Base-by-base conservation (phyloP, 2,113 vertebrate species). In the Cyprinodon brontotheroides region DNA sequence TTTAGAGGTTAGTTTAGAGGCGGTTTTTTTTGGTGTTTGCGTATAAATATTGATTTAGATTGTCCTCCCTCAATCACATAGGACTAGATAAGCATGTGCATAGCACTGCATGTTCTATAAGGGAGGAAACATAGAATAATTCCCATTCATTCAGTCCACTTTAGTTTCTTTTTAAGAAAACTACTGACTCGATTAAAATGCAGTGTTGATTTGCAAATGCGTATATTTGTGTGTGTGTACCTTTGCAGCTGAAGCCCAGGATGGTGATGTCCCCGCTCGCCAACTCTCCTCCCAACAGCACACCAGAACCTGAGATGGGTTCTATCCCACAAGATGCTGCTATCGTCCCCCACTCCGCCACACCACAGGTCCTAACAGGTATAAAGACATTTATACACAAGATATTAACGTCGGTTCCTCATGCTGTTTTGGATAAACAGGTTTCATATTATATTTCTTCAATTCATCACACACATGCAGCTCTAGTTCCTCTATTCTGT, bases 291-390 rank as follows among this genome's bases (percentile, higher is more conserved):
- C 96, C 95, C 0, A 91, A 94, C 88, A 97, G 96, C 87, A 98
- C 96, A 0, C 97, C 96, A 0, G 97, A 98, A 87, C 97, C 97
- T 0, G 96, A 97, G 86, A 95, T 96, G 90, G 97, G 96, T 73
- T 97, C 96, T 39, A 95, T 98, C 68, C 97, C 97, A 9, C 98
- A 97, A 91, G 98, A 98, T 1, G 96, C 96, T 74, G 97, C 97
- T 70, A 97, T 96, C 0, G 83, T 98, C 12, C 97, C 98, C 64
- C 95, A 94, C 84, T 95, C 96, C 0, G 93, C 90, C 64, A 92
- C 93, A 5, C 94, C 97, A 5, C 96, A 98, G 88, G 92, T 94
- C 87, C 94, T 97, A 72, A 96, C 96, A 97, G 97, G 98, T 98
- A 95, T 79, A n/a, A 15, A 57, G 5, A 15, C 48, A 7, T 17